Base-by-base conservation (phyloP, 2,888 invertebrate species). In the Gnatocerus cornutus region DNA sequence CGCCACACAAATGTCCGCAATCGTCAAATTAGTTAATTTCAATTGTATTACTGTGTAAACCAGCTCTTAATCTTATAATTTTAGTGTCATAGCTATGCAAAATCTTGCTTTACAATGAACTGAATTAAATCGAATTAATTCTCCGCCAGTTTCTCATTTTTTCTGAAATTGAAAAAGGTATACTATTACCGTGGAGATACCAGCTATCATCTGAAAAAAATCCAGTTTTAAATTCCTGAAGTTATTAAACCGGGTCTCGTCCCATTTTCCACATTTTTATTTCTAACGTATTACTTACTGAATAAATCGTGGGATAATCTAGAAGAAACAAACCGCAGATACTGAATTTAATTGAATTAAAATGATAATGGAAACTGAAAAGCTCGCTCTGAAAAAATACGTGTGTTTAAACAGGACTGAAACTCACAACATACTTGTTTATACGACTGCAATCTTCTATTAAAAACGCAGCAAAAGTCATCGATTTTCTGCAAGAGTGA, bases 191-290 rank as follows among this genome's bases (percentile, higher is more conserved):
- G 41, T 56, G 3, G 56, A 41, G 6, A 56, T 56, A 4, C 41
- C 12, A 12, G 56, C 39, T 6, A 56, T 43, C 43, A 56, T 56
- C 56, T 56, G 29, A 43, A 56, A 56, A 9, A 46, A 46, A 13
- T 16, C n/a, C 7, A 16, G 46, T 46, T 16, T n/a, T 46, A 14
- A 21, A 21, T 21, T 21, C 21, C 21, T 21, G 2, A 21, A 21
- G 21, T 21, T 21, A 21, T 21, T 21, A 21, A 21, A 21, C 21
- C 21, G 21, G 4, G 21, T 4, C 21, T 21, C 21, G 21, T 21
- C 21, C 4, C 33, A n/a, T 33, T 21, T 21, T 21, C 4, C n/a
- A n/a, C n/a, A 30, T 16, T 46, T 9, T 21, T 21, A 4, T 21
- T 10, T 29, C 21, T 10, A n/a, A 10, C 1, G 1, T 29, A 1